Percentiles rank a stretch among this genome's conserved stretches.
Conservation (phyloP, 2,888 invertebrate species). For the Horisme vitalbata region DNA sequence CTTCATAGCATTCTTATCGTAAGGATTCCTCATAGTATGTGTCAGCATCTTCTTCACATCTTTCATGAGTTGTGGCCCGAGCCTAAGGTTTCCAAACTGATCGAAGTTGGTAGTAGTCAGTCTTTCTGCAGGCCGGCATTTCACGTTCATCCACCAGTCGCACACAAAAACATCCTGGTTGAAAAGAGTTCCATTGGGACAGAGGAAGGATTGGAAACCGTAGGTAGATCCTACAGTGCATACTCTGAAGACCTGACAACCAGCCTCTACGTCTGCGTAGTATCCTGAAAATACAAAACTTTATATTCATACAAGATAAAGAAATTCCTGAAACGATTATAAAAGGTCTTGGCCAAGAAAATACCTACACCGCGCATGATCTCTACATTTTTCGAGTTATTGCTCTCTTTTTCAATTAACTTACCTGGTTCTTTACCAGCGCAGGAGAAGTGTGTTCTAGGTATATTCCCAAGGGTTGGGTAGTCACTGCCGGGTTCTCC, state of each 20-base stretch:
- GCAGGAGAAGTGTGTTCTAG: constrained; percentile 84
- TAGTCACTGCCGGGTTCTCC: constrained; percentile 87
- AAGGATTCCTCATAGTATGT: constrained; percentile 73
- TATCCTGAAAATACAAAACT: constrained; percentile 84
- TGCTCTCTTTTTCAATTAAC: too few species aligned
- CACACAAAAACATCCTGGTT: constrained; percentile 86
- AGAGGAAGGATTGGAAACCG: constrained; percentile 84
- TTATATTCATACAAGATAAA: too few species aligned
- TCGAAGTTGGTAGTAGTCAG: constrained; percentile 67
- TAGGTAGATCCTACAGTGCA: constrained; percentile 82
- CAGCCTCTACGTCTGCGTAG: constrained; percentile 85
- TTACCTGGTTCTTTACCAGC: constrained; percentile 83
- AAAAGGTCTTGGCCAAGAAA: too few species aligned
- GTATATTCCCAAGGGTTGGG: constrained; percentile 82
- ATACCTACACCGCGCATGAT: too few species aligned
- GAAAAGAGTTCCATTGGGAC: constrained; percentile 86
- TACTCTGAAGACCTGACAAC: constrained; percentile 86
- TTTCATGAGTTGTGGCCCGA: constrained; percentile 81
- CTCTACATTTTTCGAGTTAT: too few species aligned
- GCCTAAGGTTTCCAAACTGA: constrained; percentile 69
- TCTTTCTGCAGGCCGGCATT: constrained; percentile 76
- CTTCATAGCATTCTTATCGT: constrained; percentile 58
- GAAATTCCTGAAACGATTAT: too few species aligned
- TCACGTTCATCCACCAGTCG: constrained; percentile 87
- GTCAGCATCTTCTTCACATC: constrained; percentile 83